phyloP scores from a whole-genome alignment of 2,797 vertebrate species.

The Astyanax mexicanus region DNA sequence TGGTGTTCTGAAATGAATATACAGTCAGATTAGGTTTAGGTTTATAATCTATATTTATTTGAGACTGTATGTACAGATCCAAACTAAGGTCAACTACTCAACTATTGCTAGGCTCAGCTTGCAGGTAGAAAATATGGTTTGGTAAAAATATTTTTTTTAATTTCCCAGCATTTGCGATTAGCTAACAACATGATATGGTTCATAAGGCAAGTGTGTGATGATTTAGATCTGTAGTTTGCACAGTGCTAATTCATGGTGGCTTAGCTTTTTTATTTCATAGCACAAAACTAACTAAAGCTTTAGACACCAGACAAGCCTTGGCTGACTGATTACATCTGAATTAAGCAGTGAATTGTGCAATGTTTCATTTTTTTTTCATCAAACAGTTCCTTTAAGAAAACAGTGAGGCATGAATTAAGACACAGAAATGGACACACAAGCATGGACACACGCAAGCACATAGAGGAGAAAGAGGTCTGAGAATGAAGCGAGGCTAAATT shows the following conservation, averaged over 20 bases:
- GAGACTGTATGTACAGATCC: no score
- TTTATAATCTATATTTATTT: no score
- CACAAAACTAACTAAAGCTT: neutral
- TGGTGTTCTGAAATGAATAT: no score
- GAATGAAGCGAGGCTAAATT: neutral
- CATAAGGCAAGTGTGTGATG: no score
- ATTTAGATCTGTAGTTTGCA: neutral
- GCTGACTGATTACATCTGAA: neutral
- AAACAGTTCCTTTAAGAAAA: neutral
- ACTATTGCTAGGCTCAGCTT: no score
- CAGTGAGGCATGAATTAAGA: neutral
- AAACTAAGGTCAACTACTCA: no score
- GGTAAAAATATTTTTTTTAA: no score
- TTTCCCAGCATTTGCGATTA: no score
- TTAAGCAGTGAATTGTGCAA: neutral
- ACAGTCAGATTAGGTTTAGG: no score
- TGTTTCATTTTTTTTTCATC: neutral
- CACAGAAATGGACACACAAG: slow-evolving; percentile 4
- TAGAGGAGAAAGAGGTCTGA: slow-evolving; percentile 59
- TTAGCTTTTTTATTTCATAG: neutral
- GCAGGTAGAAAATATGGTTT: no score
- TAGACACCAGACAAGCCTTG: neutral
- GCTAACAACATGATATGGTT: no score
- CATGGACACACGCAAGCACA: slow-evolving; percentile 41
- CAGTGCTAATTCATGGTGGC: neutral